Percentiles rank a stretch among this genome's conserved stretches.
These are phyloP conservation scores for Ametastegia equiseti DNA, from an alignment of 2,888 invertebrate genomes.

Conservation along the genomic window DNA sequence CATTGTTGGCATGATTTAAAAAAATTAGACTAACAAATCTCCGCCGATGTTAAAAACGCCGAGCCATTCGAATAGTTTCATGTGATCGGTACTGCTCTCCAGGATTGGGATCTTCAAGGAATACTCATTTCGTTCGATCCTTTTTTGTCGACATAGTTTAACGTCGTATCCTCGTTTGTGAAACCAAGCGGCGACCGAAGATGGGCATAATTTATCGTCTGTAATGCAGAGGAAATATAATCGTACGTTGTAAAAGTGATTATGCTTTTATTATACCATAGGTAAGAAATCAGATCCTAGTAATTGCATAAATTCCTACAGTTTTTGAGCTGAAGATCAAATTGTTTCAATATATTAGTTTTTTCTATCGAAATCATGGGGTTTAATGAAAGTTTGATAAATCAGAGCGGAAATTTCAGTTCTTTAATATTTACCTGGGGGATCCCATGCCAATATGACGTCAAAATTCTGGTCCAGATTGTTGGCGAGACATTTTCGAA, in stretches of 20 bases:
- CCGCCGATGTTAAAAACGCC: constrained; percentile 77
- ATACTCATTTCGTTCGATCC: constrained; percentile 68
- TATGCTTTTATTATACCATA: no score
- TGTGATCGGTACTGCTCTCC: constrained; percentile 61
- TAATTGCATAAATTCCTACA: background rate
- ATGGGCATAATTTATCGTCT: constrained; percentile 77
- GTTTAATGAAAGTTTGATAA: no score
- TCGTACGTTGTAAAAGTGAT: no score
- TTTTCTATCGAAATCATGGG: background rate
- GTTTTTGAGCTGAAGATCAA: background rate
- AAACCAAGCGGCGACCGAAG: constrained; percentile 81
- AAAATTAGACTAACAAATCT: constrained; percentile 67
- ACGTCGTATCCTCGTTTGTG: constrained; percentile 75
- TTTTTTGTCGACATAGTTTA: constrained; percentile 74
- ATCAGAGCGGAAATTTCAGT: no score
- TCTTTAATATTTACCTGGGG: constrained; percentile 71
- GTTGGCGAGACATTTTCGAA: constrained; percentile 71
- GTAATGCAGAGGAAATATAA: constrained; percentile 42
- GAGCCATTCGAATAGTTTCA: constrained; percentile 79
- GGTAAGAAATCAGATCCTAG: no score
- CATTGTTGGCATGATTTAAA: background rate
- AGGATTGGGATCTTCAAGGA: constrained; percentile 74
- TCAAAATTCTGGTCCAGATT: constrained; percentile 73
- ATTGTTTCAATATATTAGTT: background rate
- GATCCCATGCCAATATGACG: constrained; percentile 78